These are phyloP conservation scores for Drosophila histrio DNA, from an alignment of 2,888 invertebrate genomes.

Conservation along the genomic window DNA sequence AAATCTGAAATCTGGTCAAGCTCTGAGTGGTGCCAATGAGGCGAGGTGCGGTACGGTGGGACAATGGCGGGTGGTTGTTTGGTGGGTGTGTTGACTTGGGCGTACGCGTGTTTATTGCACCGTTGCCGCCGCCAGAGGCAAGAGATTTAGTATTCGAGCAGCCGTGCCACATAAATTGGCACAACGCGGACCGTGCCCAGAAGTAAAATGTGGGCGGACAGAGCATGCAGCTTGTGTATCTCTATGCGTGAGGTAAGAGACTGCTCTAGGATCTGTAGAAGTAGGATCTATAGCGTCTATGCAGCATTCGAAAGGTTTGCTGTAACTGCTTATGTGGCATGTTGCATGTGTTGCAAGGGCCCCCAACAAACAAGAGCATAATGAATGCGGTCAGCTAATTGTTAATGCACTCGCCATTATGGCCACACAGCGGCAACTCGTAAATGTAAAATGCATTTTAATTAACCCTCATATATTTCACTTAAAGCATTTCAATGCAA, in stretches of 20 bases:
- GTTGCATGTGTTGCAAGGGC: constrained; percentile 34
- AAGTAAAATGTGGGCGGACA: constrained; percentile 76
- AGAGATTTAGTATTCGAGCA: constrained; percentile 78
- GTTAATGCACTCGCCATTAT: constrained; percentile 76
- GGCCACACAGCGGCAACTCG: constrained; percentile 53
- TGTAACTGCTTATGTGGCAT: constrained; percentile 18
- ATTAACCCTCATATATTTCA: constrained; percentile 76
- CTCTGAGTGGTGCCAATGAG: constrained; percentile 18
- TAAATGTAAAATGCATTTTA: constrained; percentile 80
- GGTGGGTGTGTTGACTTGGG: constrained; percentile 64
- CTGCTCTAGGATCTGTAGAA: constrained; percentile 51
- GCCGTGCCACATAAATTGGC: constrained; percentile 78
- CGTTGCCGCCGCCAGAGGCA: constrained; percentile 61
- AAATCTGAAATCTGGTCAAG: constrained; percentile 59
- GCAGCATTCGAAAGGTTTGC: constrained; percentile 2
- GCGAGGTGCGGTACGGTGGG: constrained; percentile 13
- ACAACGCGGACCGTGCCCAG: constrained; percentile 58
- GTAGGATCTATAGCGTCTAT: constrained; percentile 5
- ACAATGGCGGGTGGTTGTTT: neutral
- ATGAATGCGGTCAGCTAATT: constrained; percentile 78
- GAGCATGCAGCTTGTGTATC: constrained; percentile 2
- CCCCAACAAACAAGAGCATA: constrained; percentile 38
- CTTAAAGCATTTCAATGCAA: constrained; percentile 79
- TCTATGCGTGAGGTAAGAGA: constrained; percentile 38
- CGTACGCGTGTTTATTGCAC: constrained; percentile 78